Percentiles rank a stretch among this genome's conserved stretches.
Evolutionary conservation across 2,113 vertebrate species (phyloP).

Genomic region (Oostethus manadensis): DNA sequence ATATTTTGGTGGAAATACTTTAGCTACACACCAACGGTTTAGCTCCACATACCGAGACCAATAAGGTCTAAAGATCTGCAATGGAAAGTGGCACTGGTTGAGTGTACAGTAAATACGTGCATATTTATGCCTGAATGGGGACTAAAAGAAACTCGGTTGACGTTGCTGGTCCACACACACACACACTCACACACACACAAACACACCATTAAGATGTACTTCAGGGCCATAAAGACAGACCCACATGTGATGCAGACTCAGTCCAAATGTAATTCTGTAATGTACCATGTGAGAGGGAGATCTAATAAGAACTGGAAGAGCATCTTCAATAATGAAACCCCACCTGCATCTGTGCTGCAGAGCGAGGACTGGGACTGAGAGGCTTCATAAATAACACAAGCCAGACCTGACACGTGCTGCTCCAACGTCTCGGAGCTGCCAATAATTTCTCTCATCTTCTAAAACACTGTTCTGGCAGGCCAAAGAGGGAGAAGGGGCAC

Average conservation of each 20-base stretch:
- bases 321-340: conserved; percentile 69
- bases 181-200: neutral
- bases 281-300: conserved; percentile 65
- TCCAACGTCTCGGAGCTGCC: conserved; percentile 58
- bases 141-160: conserved; percentile 26
- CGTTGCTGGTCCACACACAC: neutral
- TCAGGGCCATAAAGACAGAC: conserved; percentile 26
- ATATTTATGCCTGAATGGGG: conserved; percentile 27
- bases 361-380: conserved; percentile 44
- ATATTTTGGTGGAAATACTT: conserved; percentile 3
- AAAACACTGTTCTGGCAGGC: conserved; percentile 43
- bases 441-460: conserved; percentile 58
- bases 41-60: conserved; percentile 17
- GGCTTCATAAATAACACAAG: conserved; percentile 66
- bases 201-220: conserved; percentile 21
- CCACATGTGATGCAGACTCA: conserved; percentile 45
- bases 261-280: conserved; percentile 69
- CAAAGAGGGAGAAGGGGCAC: conserved; percentile 6
- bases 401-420: conserved; percentile 57
- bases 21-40: neutral
- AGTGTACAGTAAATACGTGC: conserved; percentile 12
- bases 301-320: conserved; percentile 69
- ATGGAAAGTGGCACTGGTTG: conserved; percentile 6
- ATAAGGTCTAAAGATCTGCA: conserved; percentile 23
- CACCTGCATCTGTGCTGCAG: conserved; percentile 59